These are phyloP conservation scores for Rapana venosa DNA, from an alignment of 2,888 invertebrate genomes.

Conservation along the genomic window DNA sequence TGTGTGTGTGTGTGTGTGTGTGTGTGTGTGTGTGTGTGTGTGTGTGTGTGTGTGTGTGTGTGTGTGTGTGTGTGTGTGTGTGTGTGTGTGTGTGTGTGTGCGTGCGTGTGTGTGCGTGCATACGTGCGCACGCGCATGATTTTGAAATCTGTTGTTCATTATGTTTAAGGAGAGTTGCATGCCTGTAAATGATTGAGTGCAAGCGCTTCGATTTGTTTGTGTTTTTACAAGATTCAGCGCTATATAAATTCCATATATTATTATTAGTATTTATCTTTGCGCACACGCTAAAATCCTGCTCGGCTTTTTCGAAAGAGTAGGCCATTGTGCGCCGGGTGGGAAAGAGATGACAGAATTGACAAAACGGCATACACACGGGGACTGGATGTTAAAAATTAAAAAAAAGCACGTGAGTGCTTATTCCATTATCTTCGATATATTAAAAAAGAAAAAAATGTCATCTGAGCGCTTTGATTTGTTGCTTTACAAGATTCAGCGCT, in stretches of 20 bases:
- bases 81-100: background rate
- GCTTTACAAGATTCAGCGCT: background rate
- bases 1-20: too few species aligned
- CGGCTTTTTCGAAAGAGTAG: too few species aligned
- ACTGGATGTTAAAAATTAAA: too few species aligned
- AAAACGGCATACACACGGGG: too few species aligned
- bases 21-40: background rate
- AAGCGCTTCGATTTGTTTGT: background rate
- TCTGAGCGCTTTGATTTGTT: background rate
- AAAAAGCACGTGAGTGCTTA: too few species aligned
- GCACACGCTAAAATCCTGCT: too few species aligned
- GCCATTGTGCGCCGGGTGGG: too few species aligned
- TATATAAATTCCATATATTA: background rate
- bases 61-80: constrained; percentile 18
- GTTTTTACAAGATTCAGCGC: background rate
- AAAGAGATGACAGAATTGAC: too few species aligned
- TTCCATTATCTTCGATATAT: too few species aligned
- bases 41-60: constrained; percentile 7
- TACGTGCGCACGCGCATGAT: background rate
- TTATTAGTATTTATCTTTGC: background rate
- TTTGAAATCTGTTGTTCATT: background rate
- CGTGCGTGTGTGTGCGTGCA: background rate
- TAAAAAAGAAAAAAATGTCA: background rate
- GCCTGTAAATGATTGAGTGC: too few species aligned
- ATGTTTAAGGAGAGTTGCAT: too few species aligned